A percentile compares a stretch with the other conserved stretches of the same genome.
Conservation (phyloP, 2,797 vertebrate species). For the Chelmon rostratus region DNA sequence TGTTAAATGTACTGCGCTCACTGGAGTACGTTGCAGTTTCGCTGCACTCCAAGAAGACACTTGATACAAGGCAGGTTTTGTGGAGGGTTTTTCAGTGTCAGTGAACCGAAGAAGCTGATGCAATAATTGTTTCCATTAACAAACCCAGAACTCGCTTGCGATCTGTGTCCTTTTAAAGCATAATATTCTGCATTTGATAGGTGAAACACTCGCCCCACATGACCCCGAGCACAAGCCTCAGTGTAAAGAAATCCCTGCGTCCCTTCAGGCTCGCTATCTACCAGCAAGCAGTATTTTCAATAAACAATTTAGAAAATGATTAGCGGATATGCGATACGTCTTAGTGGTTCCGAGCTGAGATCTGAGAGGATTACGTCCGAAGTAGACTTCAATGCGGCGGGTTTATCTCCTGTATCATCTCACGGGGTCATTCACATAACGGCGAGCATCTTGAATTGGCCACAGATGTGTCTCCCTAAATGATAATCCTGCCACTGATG, state of each 20-base stretch:
- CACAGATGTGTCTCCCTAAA: slow-evolving; percentile 79
- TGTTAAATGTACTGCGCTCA: slow-evolving; percentile 51
- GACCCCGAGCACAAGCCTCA: slow-evolving; percentile 44
- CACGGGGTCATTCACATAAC: slow-evolving; percentile 70
- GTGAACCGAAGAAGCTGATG: slow-evolving; percentile 52
- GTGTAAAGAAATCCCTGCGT: slow-evolving; percentile 32
- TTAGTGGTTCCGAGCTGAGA: slow-evolving; percentile 62
- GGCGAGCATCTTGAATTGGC: slow-evolving; percentile 72
- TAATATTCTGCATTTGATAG: slow-evolving; percentile 8
- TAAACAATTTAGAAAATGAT: slow-evolving; percentile 80
- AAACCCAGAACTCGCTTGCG: slow-evolving; percentile 18
- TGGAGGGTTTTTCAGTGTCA: slow-evolving; percentile 22
- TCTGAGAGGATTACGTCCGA: slow-evolving; percentile 67
- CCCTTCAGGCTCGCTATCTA: slow-evolving; percentile 45
- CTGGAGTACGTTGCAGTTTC: slow-evolving; percentile 32
- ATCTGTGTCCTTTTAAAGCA: slow-evolving; percentile 1
- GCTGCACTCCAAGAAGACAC: slow-evolving; percentile 43
- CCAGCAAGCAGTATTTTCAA: slow-evolving; percentile 66
- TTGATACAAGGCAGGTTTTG: slow-evolving; percentile 56
- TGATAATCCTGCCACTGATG: slow-evolving; percentile 79
- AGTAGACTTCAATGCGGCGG: slow-evolving; percentile 65
- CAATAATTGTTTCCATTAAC: slow-evolving; percentile 59
- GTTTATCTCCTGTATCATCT: slow-evolving; percentile 79
- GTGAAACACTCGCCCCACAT: slow-evolving; percentile 37
- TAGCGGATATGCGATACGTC: slow-evolving; percentile 74